A percentile compares a stretch with the other conserved stretches of the same genome.
Conservation (phyloP, 2,888 invertebrate species). For the Cosmia pyralina region DNA sequence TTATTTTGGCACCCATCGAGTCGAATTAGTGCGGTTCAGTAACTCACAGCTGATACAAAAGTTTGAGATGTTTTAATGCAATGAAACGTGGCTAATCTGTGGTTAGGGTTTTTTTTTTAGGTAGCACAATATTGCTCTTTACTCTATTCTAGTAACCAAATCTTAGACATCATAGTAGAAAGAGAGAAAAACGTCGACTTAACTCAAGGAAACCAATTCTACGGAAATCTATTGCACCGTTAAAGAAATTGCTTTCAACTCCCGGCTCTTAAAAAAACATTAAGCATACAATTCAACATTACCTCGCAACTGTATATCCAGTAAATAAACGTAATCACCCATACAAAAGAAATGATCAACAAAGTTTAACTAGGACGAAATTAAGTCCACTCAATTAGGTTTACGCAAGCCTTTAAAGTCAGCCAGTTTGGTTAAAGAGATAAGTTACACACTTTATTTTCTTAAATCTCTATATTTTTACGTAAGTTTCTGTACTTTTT, state of each 20-base stretch:
- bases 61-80: neutral
- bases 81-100: neutral
- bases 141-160: neutral
- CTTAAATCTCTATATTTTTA: slow-evolving; percentile 64
- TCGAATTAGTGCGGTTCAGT: slow-evolving; percentile 22
- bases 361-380: slow-evolving; percentile 71
- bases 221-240: slow-evolving; percentile 38
- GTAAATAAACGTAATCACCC: slow-evolving; percentile 62
- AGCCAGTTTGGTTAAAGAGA: slow-evolving; percentile 69
- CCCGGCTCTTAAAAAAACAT: slow-evolving; percentile 33
- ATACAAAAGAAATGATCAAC: slow-evolving; percentile 67
- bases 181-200: neutral
- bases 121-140: too few relatives aligned
- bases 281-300: slow-evolving; percentile 40
- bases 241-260: slow-evolving; percentile 39
- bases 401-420: slow-evolving; percentile 65
- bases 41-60: slow-evolving; percentile 1
- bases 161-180: neutral
- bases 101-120: neutral
- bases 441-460: slow-evolving; percentile 70
- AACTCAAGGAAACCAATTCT: slow-evolving; percentile 22
- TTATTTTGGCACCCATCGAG: slow-evolving; percentile 30
- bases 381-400: slow-evolving; percentile 73
- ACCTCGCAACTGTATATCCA: slow-evolving; percentile 47
- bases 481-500: slow-evolving; percentile 56